Evolutionary conservation across 1,140 invertebrate species (phyloP).

Genomic region (Dreissena polymorpha): DNA sequence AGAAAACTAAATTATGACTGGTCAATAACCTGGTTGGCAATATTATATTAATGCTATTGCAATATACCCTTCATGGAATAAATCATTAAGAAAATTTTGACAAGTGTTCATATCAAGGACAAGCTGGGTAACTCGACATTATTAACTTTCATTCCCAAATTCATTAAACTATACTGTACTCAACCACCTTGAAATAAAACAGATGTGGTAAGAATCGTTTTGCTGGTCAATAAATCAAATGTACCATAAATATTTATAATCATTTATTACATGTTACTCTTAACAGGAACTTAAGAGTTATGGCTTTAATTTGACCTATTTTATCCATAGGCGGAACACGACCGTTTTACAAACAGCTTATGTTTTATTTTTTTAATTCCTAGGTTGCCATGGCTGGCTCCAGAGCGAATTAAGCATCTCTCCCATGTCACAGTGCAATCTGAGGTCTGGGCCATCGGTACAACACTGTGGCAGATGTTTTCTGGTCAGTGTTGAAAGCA

Average conservation of each 20-base stretch:
- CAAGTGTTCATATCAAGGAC: neutral
- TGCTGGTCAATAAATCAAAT: neutral
- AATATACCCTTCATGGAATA: neutral
- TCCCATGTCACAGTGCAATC: constrained; percentile 39
- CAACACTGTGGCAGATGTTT: constrained; percentile 63
- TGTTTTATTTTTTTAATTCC: neutral
- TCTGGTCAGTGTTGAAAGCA: neutral
- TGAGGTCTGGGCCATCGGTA: constrained; percentile 61
- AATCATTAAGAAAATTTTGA: neutral
- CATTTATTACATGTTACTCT: no score
- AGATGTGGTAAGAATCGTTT: no score
- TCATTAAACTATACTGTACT: neutral
- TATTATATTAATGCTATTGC: neutral
- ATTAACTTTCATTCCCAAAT: neutral
- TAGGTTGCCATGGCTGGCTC: constrained; percentile 66
- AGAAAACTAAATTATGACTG: neutral
- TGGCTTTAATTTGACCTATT: neutral
- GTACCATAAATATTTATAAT: no score
- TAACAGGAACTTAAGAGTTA: neutral
- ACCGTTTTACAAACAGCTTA: neutral
- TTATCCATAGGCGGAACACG: neutral
- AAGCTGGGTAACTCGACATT: neutral
- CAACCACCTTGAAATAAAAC: neutral
- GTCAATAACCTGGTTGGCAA: neutral
- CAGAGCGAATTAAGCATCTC: constrained; percentile 56